Base-by-base conservation (phyloP, 2,888 invertebrate genomes). In the Stramonita haemastoma region DNA sequence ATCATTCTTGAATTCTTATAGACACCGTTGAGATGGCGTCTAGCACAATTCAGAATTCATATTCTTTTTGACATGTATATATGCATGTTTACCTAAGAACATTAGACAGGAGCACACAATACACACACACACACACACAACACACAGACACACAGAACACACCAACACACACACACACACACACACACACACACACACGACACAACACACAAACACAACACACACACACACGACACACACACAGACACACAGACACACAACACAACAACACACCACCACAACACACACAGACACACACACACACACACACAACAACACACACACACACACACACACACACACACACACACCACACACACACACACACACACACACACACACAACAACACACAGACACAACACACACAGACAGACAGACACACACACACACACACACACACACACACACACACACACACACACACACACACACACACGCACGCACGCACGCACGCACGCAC, bases 391-490 rank as follows among this genome's bases (percentile, higher is more conserved):
- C 29, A 32, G 29, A 29, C 77, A 29, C 19, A 26, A 77, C 15
- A 77, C 77, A n/a, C 15, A 77, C 77, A 77, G 15, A 77, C 77
- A n/a, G 22, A n/a, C 77, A 77, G 13, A 81, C 81, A 81, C 36
- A 81, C 17, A 19, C 4, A 32, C 32, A 13, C 36, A 34, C 81
- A 34, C 17, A 36, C 83, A 83, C 36, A 19, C 83, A 36, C 36
- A 83, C 83, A 83, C 17, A 83, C 83, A 81, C 81, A 81, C 81
- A 81, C 81, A 81, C 81, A 81, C 81, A 81, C 34, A 81, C 81
- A 32, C 81, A 32, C 81, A 81, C 81, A 32, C 81, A 81, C 81
- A 32, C 81, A 81, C 34, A 81, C 81, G 32, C 81, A 81, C 81
- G 29, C 81, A 81, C 81, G 32, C 81, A 81, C 81, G 34, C 81